Base-by-base conservation (phyloP, 2,888 invertebrate species). In the Tenodera sinensis region DNA sequence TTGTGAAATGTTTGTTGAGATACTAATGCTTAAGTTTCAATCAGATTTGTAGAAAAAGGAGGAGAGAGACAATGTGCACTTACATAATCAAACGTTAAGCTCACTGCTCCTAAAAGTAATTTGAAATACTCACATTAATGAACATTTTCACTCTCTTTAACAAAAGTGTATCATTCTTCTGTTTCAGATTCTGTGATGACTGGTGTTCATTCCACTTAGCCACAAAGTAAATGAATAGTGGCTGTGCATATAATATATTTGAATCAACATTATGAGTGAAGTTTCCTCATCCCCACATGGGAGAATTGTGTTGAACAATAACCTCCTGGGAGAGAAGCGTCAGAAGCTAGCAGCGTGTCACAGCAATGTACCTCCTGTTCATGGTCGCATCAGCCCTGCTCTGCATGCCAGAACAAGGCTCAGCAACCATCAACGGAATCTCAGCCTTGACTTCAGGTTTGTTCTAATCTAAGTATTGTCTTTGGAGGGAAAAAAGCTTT, bases 361-460 rank as follows among this genome's bases (percentile, higher is more conserved):
- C 88, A 91, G 93, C 92, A 93, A 93, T 93, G 94, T 95, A 92
- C 95, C 95, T 91, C 94, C 95, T 89, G 95, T 95, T 83, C 95
- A 95, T 92, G 95, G 95, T 91, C 93, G 94, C 90, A 94, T 94
- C 90, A 94, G 93, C 91, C 92, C 93, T 90, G 90, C 91, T 83
- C 92, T 93, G 91, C 94, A 93, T 91, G 93, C 92, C 90, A 94
- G 94, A 92, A 94, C 94, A 90, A 93, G 95, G 92, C 93, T 95
- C 91, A 95, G 95, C 92, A 95, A 95, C 91, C 98, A 98, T 94
- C 98, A 98, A 94, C 96, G 98, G 93, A 98, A 98, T 94, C 96
- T 97, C 92, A 98, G 97, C 93, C 95, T 98, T 93, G 98, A 98
- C 94, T 97, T 98, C 94, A 96, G 97, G 97, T 97, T 94, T 91